Percentiles rank a stretch among this genome's conserved stretches.
Evolutionary conservation across 2,113 vertebrate species (phyloP).

Genomic region (Montifringilla adamsi): DNA sequence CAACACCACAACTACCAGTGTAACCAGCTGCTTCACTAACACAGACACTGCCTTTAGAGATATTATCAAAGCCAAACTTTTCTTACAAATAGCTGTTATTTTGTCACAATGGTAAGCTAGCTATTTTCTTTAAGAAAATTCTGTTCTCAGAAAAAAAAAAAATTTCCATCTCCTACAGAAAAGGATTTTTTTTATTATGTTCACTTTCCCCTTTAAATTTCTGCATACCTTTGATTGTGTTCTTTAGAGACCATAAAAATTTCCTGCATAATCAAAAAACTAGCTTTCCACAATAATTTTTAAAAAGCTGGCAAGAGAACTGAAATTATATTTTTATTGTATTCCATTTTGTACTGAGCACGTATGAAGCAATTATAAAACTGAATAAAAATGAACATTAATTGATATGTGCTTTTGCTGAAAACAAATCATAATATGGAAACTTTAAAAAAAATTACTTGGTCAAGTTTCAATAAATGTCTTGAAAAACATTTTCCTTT

Average conservation of each 20-base stretch:
- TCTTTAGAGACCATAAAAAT: background rate
- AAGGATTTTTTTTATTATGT: background rate
- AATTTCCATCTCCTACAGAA: constrained; percentile 16
- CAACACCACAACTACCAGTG: background rate
- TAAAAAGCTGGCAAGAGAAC: background rate
- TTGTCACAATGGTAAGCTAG: constrained; percentile 26
- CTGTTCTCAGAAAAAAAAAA: constrained; percentile 10
- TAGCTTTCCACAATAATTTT: background rate
- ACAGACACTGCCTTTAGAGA: constrained; percentile 12
- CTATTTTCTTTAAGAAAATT: constrained; percentile 44
- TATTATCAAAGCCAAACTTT: background rate
- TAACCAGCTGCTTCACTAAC: constrained; percentile 28
- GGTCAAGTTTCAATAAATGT: background rate
- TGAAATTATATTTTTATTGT: background rate
- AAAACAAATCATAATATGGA: background rate
- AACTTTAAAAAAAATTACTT: background rate
- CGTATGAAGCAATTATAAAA: background rate
- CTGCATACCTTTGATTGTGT: background rate
- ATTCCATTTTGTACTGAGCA: background rate
- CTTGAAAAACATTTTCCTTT: background rate
- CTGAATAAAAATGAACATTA: background rate
- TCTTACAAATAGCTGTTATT: constrained; percentile 18
- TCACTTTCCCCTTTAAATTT: background rate
- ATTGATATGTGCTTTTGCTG: background rate
- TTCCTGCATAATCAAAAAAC: background rate